A percentile compares a stretch with the other conserved stretches of the same genome.
Evolutionary conservation across 2,113 vertebrate species (phyloP).

Genomic region (Poeciliopsis turrubarensis): DNA sequence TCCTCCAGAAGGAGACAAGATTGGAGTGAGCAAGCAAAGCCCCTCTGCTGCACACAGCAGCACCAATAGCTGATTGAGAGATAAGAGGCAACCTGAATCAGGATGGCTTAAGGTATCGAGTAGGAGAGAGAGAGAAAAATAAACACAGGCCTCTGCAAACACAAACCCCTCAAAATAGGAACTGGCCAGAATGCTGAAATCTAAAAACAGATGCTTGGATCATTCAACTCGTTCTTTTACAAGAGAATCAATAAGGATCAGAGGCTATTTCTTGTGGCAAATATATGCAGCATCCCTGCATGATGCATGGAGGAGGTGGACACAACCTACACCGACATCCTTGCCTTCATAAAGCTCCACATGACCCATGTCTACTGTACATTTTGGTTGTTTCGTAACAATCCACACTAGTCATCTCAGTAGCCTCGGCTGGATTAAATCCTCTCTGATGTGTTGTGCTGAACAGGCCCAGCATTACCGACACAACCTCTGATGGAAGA

Average conservation of each 20-base stretch:
- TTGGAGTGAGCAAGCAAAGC: constrained; percentile 48
- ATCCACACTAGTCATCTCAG: constrained; percentile 47
- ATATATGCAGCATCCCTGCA: constrained; percentile 56
- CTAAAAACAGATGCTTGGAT: constrained; percentile 24
- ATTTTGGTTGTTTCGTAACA: constrained; percentile 62
- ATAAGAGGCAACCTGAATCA: constrained; percentile 56
- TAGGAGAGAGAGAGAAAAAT: constrained; percentile 41
- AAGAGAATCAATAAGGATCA: constrained; percentile 32
- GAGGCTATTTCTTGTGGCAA: constrained; percentile 14
- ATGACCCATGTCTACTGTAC: constrained; percentile 44
- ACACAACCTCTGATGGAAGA: constrained; percentile 37
- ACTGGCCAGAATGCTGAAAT: constrained; percentile 21
- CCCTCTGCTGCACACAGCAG: constrained; percentile 35
- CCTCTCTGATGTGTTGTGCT: constrained; percentile 45
- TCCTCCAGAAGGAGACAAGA: constrained; percentile 44
- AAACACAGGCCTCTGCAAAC: constrained; percentile 56
- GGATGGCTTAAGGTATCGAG: constrained; percentile 23
- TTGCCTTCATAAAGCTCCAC: constrained; percentile 20
- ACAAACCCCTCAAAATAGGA: constrained; percentile 33
- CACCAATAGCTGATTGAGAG: constrained; percentile 57
- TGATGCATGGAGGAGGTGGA: constrained; percentile 53
- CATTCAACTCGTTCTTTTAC: constrained; percentile 17
- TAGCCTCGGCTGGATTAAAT: constrained; percentile 51
- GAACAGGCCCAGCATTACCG: constrained; percentile 49
- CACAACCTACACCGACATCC: constrained; percentile 48